phyloP scores from a whole-genome alignment of 2,113 vertebrate species.

The Okapia johnstoni region DNA sequence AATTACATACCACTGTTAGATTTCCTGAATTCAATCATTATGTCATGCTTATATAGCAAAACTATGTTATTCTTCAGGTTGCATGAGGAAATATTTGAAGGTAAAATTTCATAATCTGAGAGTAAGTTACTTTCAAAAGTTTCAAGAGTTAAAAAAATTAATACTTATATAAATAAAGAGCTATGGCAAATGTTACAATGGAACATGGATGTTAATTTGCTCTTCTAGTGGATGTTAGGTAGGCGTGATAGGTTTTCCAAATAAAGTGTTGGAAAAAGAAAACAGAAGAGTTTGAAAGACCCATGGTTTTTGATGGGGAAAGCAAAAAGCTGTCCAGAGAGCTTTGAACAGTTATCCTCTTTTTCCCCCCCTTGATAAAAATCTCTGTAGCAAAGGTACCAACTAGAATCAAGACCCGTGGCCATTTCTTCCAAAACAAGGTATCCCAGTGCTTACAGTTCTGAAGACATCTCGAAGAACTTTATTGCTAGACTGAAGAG shows the following conservation, averaged over 20 bases:
- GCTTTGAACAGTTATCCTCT: not conserved
- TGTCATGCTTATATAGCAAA: not conserved
- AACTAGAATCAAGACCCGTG: not conserved
- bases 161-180: not conserved
- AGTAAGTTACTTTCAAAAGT: not conserved
- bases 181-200: not conserved
- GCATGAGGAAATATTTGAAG: not conserved
- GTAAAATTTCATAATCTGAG: slow-evolving; percentile 1
- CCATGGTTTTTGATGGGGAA: not conserved
- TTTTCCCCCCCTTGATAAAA: not conserved
- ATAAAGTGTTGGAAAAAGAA: not conserved
- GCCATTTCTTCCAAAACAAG: not conserved
- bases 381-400: not conserved
- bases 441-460: not conserved
- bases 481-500: not conserved
- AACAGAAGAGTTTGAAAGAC: not conserved
- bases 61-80: not conserved
- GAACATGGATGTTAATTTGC: not conserved
- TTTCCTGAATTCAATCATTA: not conserved
- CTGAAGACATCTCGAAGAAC: not conserved
- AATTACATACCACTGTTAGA: not conserved
- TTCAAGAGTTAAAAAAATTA: not conserved
- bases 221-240: not conserved
- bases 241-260: not conserved
- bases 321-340: not conserved